Percentiles rank a stretch among this genome's conserved stretches.
phyloP scores from a whole-genome alignment of 2,113 vertebrate species.

The Solenodon paradoxus region DNA sequence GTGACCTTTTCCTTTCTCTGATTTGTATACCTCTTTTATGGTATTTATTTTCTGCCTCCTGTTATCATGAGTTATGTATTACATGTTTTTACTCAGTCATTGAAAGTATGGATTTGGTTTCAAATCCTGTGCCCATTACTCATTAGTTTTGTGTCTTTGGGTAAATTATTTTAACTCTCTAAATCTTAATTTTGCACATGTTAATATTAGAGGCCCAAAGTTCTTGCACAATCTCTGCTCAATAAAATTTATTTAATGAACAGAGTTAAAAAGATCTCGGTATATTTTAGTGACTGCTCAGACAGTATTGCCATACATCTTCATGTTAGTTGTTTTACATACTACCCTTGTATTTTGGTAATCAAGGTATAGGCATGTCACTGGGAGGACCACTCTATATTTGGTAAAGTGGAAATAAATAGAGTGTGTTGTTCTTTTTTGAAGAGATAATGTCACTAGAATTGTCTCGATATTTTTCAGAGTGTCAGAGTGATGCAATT shows the following conservation, averaged over 20 bases:
- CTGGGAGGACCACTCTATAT: neutral
- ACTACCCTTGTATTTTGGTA: neutral
- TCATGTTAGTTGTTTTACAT: neutral
- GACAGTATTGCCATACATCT: neutral
- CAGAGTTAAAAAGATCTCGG: neutral
- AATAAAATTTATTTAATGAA: neutral
- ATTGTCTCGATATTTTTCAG: neutral
- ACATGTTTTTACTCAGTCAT: neutral
- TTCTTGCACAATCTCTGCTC: neutral
- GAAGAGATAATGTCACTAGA: neutral
- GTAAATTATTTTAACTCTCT: neutral
- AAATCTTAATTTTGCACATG: neutral
- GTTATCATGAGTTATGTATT: neutral
- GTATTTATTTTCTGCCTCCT: neutral
- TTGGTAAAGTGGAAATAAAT: constrained; percentile 1
- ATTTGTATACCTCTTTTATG: neutral
- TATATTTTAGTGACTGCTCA: neutral
- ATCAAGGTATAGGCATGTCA: neutral
- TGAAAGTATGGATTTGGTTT: neutral
- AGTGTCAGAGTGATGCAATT: neutral
- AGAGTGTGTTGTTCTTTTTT: neutral
- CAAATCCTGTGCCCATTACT: neutral
- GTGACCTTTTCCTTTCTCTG: neutral
- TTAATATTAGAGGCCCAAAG: neutral
- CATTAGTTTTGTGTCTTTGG: neutral